Evolutionary conservation across 2,797 vertebrate species (phyloP), one percentile per base, ranked within the genome.

Genomic region (Pseudocheirus occidentalis): DNA sequence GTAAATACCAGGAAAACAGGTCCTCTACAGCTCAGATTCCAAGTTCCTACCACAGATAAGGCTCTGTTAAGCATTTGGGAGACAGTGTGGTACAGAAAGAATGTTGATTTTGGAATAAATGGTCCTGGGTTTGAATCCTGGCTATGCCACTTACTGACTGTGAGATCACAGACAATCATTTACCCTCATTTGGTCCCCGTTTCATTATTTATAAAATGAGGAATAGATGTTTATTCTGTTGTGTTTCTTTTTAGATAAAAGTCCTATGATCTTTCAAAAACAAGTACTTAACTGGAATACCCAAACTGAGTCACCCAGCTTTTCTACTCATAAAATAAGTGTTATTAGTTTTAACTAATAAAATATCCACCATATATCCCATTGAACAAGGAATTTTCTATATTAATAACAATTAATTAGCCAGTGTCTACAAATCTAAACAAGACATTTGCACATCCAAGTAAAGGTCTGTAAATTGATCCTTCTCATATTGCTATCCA

Each of bases 211-310:
- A 81, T 27, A 81, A 81, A 81, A 46, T 0, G 0, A 81, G 46
- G 40, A n/a, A n/a, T n/a, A n/a, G 21, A 81, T 21, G 7, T 81
- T 9, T 81, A 81, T 27, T 81, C 18, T 81, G 27, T 81, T 46
- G 2, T 81, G 21, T 81, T 81, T 46, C 40, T 21, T 81, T 46
- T 46, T 46, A 81, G 73, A 81, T 27, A 46, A 81, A 46, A 40
- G 16, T 81, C 66, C 21, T 40, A 5, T 46, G 18, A 81, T 81
- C 90, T 91, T 95, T 52, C 87, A 96, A 92, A 92, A 0, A 46
- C 31, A 94, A 95, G 93, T 18, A 16, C 5, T 54, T 40, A 55
- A 31, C 53, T 96, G 28, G 91, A 95, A 95, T 95, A 94, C 95
- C 81, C 46, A 66, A 96, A 34, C 59, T 46, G n/a, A 6, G n/a